Evolutionary conservation across 2,888 invertebrate genomes (phyloP).

Genomic region (Ceramica pisi): DNA sequence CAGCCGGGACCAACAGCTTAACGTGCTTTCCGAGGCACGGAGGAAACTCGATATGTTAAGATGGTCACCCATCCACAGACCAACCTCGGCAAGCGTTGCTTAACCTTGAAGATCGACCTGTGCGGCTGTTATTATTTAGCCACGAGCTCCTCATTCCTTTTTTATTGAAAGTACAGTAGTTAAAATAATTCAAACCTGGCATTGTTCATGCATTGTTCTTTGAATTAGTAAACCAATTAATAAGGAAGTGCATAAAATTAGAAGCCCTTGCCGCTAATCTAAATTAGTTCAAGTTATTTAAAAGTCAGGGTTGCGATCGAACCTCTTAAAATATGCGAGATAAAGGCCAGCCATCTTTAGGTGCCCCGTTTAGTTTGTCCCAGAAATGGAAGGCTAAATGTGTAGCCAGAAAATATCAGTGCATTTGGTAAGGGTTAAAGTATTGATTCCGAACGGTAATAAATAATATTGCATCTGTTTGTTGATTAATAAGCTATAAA

Average conservation of each 20-base stretch:
- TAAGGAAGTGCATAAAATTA: background rate
- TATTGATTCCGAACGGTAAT: background rate
- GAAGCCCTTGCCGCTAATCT: background rate
- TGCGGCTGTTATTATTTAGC: too few relatives aligned
- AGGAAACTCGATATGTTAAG: too few relatives aligned
- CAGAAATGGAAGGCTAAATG: background rate
- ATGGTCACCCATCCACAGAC: too few relatives aligned
- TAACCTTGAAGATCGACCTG: too few relatives aligned
- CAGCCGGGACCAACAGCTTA: too few relatives aligned
- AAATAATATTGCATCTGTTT: too few relatives aligned
- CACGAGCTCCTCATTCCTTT: too few relatives aligned
- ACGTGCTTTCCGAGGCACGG: too few relatives aligned
- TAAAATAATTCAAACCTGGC: background rate
- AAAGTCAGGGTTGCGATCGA: background rate
- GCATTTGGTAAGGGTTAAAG: background rate
- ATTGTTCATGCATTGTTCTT: too few relatives aligned
- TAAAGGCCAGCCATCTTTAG: background rate
- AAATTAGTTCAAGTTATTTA: background rate
- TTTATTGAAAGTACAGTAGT: background rate
- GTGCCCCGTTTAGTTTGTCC: background rate
- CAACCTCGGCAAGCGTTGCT: too few relatives aligned
- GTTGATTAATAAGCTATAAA: too few relatives aligned
- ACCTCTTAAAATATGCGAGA: conserved; percentile 23
- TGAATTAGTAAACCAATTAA: background rate
- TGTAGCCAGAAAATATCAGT: background rate